Evolutionary conservation across 2,888 invertebrate genomes (phyloP), one percentile per base, ranked within the genome.

Genomic region (Latrodectus hesperus): DNA sequence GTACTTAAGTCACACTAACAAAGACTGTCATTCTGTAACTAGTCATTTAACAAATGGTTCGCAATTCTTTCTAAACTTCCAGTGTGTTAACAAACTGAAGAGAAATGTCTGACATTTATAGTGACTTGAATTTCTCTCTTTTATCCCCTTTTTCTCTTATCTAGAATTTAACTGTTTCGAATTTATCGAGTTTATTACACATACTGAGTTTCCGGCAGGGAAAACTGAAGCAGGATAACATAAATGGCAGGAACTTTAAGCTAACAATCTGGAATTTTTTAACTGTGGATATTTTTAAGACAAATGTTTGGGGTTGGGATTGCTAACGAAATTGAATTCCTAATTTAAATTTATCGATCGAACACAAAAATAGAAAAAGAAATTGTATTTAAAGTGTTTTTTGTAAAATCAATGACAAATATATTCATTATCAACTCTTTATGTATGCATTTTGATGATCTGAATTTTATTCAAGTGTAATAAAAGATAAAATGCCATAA

Each of bases 61-160:
- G 17, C 51, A 60, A n/a, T 71, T 64, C 52, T 64, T 71, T 72
- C 72, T 60, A 64, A 60, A n/a, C 72, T 72, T 72, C 51, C 22
- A 80, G 72, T 80, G 80, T 80, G 72, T 64, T 14, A 80, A 72
- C 64, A 60, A 52, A 80, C 72, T 72, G 22, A 72, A 65, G 72
- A 80, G 72, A 80, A 80, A 72, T 72, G 64, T 74, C 81, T 55
- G 67, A 9, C 67, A 81, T 81, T 67, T 67, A 81, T 55, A 38
- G 73, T 38, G 38, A 53, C 52, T 55, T 53, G n/a, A 53, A 38
- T 74, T 17, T 67, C 64, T 16, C 68, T 10, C n/a, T 51, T 68
- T 14, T 38, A 38, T 38, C 38, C 38, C 38, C 0, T 38, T 38
- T 38, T 38, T 38, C 38, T 38, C 38, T 38, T 38, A 38, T 38